Conservation (phyloP, 1,140 invertebrate species). For the Apocrypta bakeri region DNA sequence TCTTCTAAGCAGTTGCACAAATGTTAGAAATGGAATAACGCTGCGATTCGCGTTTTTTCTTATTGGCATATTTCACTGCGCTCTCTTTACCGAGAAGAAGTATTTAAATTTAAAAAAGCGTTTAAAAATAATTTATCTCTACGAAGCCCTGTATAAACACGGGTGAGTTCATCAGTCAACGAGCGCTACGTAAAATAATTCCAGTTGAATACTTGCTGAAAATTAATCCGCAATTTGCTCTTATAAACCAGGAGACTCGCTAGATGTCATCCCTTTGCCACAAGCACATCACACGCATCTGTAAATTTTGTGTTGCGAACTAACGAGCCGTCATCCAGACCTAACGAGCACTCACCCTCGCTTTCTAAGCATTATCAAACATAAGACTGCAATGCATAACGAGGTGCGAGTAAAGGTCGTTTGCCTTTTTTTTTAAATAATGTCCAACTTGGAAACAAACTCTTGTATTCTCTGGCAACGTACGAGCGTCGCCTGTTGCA, state of each 20-base stretch:
- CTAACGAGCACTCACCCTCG: slow-evolving; percentile 19
- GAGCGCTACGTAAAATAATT: no score
- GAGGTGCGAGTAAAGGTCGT: background rate
- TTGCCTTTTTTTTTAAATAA: background rate
- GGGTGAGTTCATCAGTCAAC: no score
- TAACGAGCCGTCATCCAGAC: slow-evolving; percentile 1
- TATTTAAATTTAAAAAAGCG: no score
- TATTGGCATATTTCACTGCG: no score
- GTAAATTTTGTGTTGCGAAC: background rate
- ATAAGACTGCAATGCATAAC: background rate
- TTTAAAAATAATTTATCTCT: no score
- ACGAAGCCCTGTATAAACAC: no score
- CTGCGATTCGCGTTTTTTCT: background rate
- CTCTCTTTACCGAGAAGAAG: no score
- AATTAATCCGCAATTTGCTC: background rate
- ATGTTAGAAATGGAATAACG: background rate
- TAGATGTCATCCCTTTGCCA: background rate
- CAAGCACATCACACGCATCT: background rate
- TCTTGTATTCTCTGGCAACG: slow-evolving; percentile 19
- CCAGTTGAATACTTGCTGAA: no score
- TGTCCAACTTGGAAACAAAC: background rate
- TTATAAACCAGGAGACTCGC: no score
- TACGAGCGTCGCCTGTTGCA: slow-evolving; percentile 60
- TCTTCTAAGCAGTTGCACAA: background rate
- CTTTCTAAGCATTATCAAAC: slow-evolving; percentile 1